Evolutionary conservation across 1,140 invertebrate genomes (phyloP).

Genomic region (Apocrypta bakeri): DNA sequence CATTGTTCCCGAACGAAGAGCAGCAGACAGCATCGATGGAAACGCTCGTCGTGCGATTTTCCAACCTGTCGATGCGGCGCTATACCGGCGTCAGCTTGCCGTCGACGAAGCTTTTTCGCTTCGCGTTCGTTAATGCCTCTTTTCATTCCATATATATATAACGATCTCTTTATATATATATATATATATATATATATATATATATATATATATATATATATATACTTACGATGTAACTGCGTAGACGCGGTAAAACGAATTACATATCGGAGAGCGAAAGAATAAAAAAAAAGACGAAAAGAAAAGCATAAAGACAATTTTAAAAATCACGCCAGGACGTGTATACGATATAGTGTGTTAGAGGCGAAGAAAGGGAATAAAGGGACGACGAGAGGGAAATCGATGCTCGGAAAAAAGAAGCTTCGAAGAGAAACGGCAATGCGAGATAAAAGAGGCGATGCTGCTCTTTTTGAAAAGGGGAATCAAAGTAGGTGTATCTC

Average conservation of each 20-base stretch:
- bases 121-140: neutral
- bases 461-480: neutral
- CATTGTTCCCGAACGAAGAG: neutral
- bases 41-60: neutral
- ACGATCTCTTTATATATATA: too few species aligned
- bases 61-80: neutral
- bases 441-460: neutral
- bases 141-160: neutral
- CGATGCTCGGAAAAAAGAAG: neutral
- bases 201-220: too few species aligned
- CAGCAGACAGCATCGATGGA: neutral
- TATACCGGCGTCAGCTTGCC: neutral
- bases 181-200: too few species aligned
- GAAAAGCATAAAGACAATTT: neutral
- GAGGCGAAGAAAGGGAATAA: too few species aligned
- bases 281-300: neutral
- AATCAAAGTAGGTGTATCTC: neutral
- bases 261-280: neutral
- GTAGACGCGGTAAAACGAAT: neutral
- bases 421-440: neutral
- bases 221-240: too few species aligned
- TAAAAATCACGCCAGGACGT: neutral
- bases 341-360: too few species aligned
- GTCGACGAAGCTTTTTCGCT: neutral
- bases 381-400: neutral